phyloP scores from a whole-genome alignment of 2,113 vertebrate genomes.

The Xyrauchen texanus region DNA sequence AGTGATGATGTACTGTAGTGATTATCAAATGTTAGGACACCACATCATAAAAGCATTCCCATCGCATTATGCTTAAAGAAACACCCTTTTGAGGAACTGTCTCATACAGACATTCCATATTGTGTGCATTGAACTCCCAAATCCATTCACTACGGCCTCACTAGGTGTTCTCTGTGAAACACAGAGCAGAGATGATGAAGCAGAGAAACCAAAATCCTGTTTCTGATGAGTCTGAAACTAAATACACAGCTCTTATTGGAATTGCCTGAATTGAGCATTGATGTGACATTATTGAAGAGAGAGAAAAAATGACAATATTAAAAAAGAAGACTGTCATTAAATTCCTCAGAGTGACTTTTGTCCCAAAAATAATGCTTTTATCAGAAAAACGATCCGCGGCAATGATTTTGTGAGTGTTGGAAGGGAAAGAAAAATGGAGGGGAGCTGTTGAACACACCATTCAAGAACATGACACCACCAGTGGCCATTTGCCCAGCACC shows the following conservation, averaged over 20 bases:
- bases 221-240: conserved; percentile 47
- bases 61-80: not conserved
- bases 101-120: not conserved
- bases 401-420: conserved; percentile 78
- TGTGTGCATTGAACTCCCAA: conserved; percentile 7
- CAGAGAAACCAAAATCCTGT: conserved; percentile 50
- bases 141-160: conserved; percentile 14
- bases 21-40: not conserved
- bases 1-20: not conserved
- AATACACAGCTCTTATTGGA: conserved; percentile 49
- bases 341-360: conserved; percentile 76
- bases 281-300: conserved; percentile 55
- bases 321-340: conserved; percentile 62
- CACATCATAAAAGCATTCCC: not conserved
- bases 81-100: not conserved
- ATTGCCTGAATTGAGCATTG: conserved; percentile 59
- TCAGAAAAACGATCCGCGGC: conserved; percentile 79
- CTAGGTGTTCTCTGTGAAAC: conserved; percentile 30
- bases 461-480: conserved; percentile 86
- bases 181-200: conserved; percentile 15
- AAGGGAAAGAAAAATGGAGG: conserved; percentile 70
- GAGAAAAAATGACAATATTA: conserved; percentile 50
- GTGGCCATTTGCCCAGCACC: conserved; percentile 80
- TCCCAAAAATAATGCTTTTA: conserved; percentile 84
- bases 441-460: conserved; percentile 75